Evolutionary conservation across 2,797 vertebrate species (phyloP), one percentile per base, ranked within the genome.

Genomic region (Ptychobarbus kaznakovi): DNA sequence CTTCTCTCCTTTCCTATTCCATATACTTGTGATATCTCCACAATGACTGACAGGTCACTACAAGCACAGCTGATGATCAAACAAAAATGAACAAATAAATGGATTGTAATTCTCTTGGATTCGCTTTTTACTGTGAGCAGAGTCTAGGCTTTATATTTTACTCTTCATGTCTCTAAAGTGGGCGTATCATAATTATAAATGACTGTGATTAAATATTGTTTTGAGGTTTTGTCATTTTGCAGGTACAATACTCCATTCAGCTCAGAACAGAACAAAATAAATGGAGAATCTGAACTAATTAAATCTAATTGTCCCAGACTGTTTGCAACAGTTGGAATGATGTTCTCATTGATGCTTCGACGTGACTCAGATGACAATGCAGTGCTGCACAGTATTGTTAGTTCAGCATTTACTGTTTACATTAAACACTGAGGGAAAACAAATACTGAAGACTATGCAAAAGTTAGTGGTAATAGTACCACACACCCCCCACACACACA

Each of bases 21-120:
- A 74, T 82, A 70, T 81, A 63, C 38, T 86, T 88, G 84, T 84
- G 79, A 90, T 76, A 82, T 81, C 51, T 86, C n/a, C 38, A 28
- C 86, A 86, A 66, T 65, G 84, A 82, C 84, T 85, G 80, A 58
- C 53, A 44, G 87, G 86, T 88, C 79, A 81, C 28, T 75, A 84
- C 53, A 90, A 88, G 89, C 89, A 90, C 89, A 90, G 87, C 88
- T 84, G 69, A 87, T 51, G 81, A 89, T 82, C 65, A 42, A 89
- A 89, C 69, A 70, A 78, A 73, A 78, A 22, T 20, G 6, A 85
- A 84, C 81, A 86, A 90, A 87, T 87, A 81, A 88, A 87, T 44
- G 32, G 78, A 83, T 81, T 83, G 74, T 84, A 83, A 66, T 88
- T 84, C 78, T 82, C 82, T 81, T 49, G 12, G n/a, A 61, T 56